Base-by-base conservation (phyloP, 1,140 invertebrate species). In the Drosophila gunungcola region DNA sequence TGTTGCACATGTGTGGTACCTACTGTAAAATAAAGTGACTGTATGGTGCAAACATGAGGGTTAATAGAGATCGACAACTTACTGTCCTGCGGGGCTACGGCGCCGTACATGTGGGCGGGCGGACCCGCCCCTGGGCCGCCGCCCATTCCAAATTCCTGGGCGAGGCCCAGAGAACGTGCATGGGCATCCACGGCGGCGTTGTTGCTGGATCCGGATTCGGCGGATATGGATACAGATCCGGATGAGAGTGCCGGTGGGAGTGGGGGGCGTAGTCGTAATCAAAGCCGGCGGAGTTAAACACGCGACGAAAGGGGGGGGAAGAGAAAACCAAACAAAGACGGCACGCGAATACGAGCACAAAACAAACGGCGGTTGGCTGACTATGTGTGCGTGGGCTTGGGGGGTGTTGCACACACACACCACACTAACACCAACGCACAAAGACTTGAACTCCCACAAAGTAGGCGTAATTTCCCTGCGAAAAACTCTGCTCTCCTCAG, bases 91-190 rank as follows among this genome's bases (percentile, higher is more conserved):
- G 92, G 81, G 55, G 91, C 73, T 73, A 92, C 85, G 67, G 80
- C 75, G 27, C 91, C 81, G 73, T 92, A 93, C 79, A 93, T 80
- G 73, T 93, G 92, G 43, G 86, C 79, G 12, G 85, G 73, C 54
- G 90, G 81, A 41, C 78, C 81, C 45, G 73, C 69, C 43, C 92
- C 85, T 61, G 92, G 79, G 72, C 92, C 92, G 70, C 92, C 91
- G 73, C 92, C 92, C 93, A 93, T 93, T 78, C 91, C 91, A 78
- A 91, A 92, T 78, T 92, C 91, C 88, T 92, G 91, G 88, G 91
- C 83, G 65, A 91, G 79, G 67, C 88, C 91, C 85, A 92, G 85
- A 69, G 80, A 63, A 54, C 91, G 80, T 72, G 79, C 75, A 91
- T 92, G 86, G 52, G 85, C 85, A 92, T 92, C 91, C 91, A 92